Evolutionary conservation across 2,113 vertebrate species (phyloP), one percentile per base, ranked within the genome.

Genomic region (Bubo blakistoni): DNA sequence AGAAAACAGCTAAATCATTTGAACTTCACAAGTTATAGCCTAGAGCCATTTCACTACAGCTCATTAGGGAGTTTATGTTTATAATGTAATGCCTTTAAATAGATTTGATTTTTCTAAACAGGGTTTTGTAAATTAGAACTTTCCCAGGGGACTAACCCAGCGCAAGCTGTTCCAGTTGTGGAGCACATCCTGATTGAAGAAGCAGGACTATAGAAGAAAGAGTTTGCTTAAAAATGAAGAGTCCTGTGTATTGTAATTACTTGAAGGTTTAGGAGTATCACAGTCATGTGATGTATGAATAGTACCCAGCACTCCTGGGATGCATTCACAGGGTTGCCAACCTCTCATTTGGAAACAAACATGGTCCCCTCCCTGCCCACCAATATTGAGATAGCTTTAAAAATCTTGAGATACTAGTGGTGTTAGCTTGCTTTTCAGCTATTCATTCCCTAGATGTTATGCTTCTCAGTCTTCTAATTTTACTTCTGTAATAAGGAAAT

Each of bases 61-160:
- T 98, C 98, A 98, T 98, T 98, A 98, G 97, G 95, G 97, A 98
- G 97, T 98, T 97, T 98, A 98, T 97, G 97, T 98, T 98, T 98
- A 98, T 98, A 98, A 97, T 97, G 92, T 96, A 97, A 97, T 98
- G 97, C 96, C 97, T 98, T 98, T 97, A 98, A 98, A 98, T 97
- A 97, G 97, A 98, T 98, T 94, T 96, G 95, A 96, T 97, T 98
- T 97, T 98, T 98, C 83, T 97, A 98, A 96, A 97, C 96, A 97
- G 80, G 85, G 91, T 97, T 97, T 98, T 98, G 96, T 98, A 98
- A 98, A 98, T 98, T 97, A 98, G 94, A 98, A 95, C 89, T 97
- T 97, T 98, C 97, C 97, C 98, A 98, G 73, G 96, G 95, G 98
- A 73, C 91, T 96, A 95, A 96, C 90, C 58, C 94, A 13, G 94